Conservation (phyloP, 2,113 vertebrate species). For the Copsychus sechellarum region DNA sequence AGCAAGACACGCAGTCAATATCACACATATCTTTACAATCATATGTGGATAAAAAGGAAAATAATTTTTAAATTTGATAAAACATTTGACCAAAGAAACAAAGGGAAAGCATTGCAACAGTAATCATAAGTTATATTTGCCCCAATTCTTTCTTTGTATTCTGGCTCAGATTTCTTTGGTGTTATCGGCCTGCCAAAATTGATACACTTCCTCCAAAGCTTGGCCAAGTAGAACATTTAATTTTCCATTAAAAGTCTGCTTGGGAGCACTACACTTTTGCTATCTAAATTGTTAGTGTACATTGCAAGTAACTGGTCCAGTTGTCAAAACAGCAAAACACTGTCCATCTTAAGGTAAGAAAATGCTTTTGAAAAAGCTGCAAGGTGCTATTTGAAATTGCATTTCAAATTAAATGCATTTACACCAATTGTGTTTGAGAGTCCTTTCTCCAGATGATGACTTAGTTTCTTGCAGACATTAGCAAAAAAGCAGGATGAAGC, state of each 20-base stretch:
- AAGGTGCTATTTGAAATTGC: not conserved
- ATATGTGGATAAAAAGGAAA: not conserved
- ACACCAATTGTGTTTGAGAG: not conserved
- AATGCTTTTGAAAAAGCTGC: not conserved
- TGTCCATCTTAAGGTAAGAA: not conserved
- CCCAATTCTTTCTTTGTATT: not conserved
- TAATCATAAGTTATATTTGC: not conserved
- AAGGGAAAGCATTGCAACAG: not conserved
- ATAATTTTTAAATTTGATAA: not conserved
- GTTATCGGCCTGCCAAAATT: not conserved
- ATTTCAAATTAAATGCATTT: not conserved
- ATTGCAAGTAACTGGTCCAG: not conserved
- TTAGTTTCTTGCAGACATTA: not conserved
- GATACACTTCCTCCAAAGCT: not conserved
- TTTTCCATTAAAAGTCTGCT: not conserved
- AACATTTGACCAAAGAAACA: not conserved
- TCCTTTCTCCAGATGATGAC: not conserved
- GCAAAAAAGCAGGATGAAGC: not conserved
- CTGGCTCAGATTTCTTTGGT: not conserved
- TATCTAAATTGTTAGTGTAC: not conserved
- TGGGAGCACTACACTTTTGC: not conserved
- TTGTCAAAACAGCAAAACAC: not conserved
- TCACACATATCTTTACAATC: not conserved
- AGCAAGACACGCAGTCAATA: not conserved
- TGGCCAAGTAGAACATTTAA: not conserved